Percentiles rank a stretch among this genome's conserved stretches.
Evolutionary conservation across 2,797 vertebrate genomes (phyloP).

Genomic region (Ctenochaetus hawaiiensis): DNA sequence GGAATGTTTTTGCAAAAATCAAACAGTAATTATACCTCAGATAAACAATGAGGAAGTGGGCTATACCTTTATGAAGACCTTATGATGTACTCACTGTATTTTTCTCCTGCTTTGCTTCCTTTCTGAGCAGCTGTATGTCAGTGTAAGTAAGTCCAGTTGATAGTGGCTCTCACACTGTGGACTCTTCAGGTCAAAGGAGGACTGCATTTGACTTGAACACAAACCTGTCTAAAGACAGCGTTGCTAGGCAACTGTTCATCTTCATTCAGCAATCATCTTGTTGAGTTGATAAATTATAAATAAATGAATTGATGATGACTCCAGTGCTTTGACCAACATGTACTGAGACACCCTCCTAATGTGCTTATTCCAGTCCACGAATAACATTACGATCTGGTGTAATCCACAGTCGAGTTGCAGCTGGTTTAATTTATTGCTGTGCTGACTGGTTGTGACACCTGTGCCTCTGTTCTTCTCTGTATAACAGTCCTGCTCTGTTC

Average conservation of each 20-base stretch:
- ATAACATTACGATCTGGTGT: neutral
- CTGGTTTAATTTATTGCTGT: neutral
- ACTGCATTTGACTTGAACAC: constrained; percentile 49
- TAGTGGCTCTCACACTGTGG: constrained; percentile 35
- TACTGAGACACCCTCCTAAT: constrained; percentile 5
- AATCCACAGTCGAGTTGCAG: neutral
- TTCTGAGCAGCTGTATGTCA: constrained; percentile 53
- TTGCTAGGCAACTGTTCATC: constrained; percentile 77
- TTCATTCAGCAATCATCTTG: constrained; percentile 57
- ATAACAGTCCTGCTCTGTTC: constrained; percentile 29
- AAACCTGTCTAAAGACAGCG: constrained; percentile 58
- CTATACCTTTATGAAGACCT: neutral
- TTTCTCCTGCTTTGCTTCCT: constrained; percentile 23
- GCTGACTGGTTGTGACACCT: constrained; percentile 15
- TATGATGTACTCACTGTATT: neutral
- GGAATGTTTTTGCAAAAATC: neutral
- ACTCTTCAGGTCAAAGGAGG: constrained; percentile 48
- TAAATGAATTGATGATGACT: constrained; percentile 47
- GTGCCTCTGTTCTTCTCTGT: constrained; percentile 21
- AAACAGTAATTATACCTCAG: neutral
- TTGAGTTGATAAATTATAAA: constrained; percentile 70
- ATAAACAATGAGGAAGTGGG: neutral
- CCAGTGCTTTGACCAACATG: constrained; percentile 33
- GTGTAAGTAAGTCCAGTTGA: constrained; percentile 68
- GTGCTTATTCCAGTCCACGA: neutral